Conservation (phyloP, 2,888 invertebrate species). For the Hypselothyrea guttata region DNA sequence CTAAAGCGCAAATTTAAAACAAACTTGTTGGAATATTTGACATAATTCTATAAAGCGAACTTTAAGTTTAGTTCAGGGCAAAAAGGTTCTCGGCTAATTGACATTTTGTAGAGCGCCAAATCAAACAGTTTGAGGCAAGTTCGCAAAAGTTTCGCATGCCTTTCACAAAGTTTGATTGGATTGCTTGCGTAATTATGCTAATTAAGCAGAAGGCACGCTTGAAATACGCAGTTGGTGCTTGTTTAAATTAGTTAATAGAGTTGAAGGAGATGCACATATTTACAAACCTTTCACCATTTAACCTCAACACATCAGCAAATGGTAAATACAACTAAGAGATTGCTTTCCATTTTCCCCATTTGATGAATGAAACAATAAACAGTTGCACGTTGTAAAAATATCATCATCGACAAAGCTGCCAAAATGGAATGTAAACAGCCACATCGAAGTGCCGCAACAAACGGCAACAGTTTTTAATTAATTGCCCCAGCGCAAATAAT, state of each 20-base stretch:
- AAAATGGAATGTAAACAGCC: constrained; percentile 49
- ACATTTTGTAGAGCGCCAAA: constrained; percentile 40
- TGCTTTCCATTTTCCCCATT: constrained; percentile 2
- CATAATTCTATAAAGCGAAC: not conserved
- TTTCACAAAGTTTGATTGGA: constrained; percentile 53
- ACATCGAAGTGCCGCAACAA: constrained; percentile 16
- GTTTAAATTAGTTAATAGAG: constrained; percentile 47
- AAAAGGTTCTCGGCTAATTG: constrained; percentile 39
- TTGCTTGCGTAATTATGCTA: constrained; percentile 52
- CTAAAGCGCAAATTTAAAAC: not conserved
- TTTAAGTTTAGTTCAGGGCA: too few relatives aligned
- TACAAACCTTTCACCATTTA: too few relatives aligned
- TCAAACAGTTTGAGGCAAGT: constrained; percentile 34
- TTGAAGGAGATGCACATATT: constrained; percentile 8
- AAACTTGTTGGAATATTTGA: too few relatives aligned
- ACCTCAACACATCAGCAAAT: too few relatives aligned
- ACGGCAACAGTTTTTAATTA: constrained; percentile 53
- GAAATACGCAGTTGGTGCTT: constrained; percentile 29
- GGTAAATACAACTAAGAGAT: too few relatives aligned
- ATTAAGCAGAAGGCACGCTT: constrained; percentile 50
- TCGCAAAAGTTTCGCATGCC: constrained; percentile 29
- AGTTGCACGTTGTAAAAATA: constrained; percentile 35
- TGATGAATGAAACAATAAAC: constrained; percentile 11
- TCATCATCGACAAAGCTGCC: constrained; percentile 29
- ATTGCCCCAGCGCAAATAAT: constrained; percentile 38